Base-by-base conservation (phyloP, 1,140 invertebrate genomes). In the Zaprionus nigranus region DNA sequence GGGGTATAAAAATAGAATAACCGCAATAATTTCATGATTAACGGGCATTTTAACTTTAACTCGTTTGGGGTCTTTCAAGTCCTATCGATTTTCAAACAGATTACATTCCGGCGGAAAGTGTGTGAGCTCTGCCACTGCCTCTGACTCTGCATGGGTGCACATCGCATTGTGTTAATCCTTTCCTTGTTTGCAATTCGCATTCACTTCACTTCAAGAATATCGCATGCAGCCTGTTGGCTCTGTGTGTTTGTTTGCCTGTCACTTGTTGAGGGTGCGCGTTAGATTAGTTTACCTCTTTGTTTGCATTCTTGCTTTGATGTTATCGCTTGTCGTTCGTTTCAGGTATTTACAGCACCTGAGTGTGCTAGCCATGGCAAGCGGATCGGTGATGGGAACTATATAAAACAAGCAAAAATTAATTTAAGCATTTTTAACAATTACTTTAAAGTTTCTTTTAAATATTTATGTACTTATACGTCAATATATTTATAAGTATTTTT, bases 171-270 rank as follows among this genome's bases (percentile, higher is more conserved):
- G 57, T 61, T 80, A 78, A 80, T 80, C 64, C 49, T 64, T 64
- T 68, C 68, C 56, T 79, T 67, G 51, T 64, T 24, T 38, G 22
- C 34, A 38, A 53, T 28, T 15, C 64, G 30, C 12, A 49, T 20
- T 49, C 46, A 22, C 17, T 49, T 38, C 67, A 69, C 81, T 79
- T 90, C 85, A 90, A 85, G 78, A 62, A 79, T 88, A 88, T 88
- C 86, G 38, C 30, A 75, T 90, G 76, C 62, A 77, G 63, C 67
- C 51, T 38, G 46, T 53, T 63, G 13, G 26, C 36, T 11, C 17
- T 43, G 51, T 36, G 40, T 24, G 40, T 65, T 60, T 75, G 38
- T 68, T 53, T 62, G 60, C 20, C 68, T 40, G 40, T 17, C 64
- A 54, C 43, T 38, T 53, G 13, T 26, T 73, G 36, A 58, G 24